Conservation (phyloP, 1,140 invertebrate species). For the Camponotus pennsylvanicus region DNA sequence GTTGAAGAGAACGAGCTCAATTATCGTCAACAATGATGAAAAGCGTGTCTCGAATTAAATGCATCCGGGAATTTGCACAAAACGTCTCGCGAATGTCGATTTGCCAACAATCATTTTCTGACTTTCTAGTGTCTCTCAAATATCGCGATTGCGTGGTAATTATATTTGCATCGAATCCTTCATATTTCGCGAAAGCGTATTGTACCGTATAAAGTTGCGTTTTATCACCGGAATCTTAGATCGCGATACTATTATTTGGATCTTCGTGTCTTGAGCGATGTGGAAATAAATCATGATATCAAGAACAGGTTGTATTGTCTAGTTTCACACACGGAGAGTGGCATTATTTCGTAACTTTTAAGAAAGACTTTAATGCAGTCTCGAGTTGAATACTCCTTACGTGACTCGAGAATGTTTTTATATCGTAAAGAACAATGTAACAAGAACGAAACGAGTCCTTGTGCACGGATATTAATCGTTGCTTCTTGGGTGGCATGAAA, state of each 20-base stretch:
- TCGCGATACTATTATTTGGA: constrained; percentile 28
- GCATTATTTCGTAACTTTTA: constrained; percentile 25
- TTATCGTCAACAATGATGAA: too few species aligned
- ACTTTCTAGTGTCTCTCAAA: constrained; percentile 13
- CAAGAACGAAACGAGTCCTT: constrained; percentile 21
- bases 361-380: constrained; percentile 5
- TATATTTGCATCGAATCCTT: constrained; percentile 24
- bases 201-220: background rate
- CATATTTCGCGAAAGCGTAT: background rate
- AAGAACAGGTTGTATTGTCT: constrained; percentile 19
- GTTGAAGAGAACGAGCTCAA: too few species aligned
- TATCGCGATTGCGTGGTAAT: constrained; percentile 30
- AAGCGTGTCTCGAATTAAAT: constrained; percentile 23
- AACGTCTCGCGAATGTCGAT: constrained; percentile 37
- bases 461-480: constrained; percentile 19
- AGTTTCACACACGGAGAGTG: background rate
- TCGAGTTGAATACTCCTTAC: background rate
- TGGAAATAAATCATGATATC: constrained; percentile 42
- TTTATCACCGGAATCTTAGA: constrained; percentile 44
- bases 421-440: constrained; percentile 18
- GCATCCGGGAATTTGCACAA: constrained; percentile 35
- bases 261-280: background rate
- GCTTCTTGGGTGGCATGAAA: constrained; percentile 31
- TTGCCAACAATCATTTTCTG: background rate
- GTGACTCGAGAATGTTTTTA: background rate